Conservation (phyloP, 2,888 invertebrate genomes). For the Uropetala carovei region DNA sequence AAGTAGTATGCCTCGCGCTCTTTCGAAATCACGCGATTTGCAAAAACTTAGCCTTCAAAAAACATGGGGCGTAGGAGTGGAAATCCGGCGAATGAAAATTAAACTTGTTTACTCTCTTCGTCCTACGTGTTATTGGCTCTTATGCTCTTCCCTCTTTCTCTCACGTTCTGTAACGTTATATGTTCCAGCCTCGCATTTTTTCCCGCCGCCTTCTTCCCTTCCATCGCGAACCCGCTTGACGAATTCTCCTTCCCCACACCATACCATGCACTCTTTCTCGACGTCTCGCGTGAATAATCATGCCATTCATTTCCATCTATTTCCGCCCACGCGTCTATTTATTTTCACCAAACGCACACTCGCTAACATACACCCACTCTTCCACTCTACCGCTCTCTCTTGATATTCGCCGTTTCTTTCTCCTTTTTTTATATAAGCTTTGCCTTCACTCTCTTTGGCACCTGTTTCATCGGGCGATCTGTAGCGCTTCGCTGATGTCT, state of each 20-base stretch:
- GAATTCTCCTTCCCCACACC: too few species aligned
- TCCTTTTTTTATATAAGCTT: too few species aligned
- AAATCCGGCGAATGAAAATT: background rate
- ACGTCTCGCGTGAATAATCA: background rate
- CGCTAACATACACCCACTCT: background rate
- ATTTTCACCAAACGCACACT: background rate
- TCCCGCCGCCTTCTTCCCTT: background rate
- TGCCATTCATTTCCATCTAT: constrained; percentile 13
- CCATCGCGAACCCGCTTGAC: background rate
- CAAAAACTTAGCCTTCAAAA: background rate
- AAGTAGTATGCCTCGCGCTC: background rate
- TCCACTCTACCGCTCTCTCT: background rate
- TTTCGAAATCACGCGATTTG: background rate
- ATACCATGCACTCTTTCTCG: background rate
- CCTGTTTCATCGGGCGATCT: too few species aligned
- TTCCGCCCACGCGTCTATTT: background rate
- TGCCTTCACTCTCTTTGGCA: too few species aligned
- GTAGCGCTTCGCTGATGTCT: too few species aligned
- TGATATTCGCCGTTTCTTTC: background rate
- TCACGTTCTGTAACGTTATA: too few species aligned
- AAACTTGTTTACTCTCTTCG: constrained; percentile 4
- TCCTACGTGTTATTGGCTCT: too few species aligned
- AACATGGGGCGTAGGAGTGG: background rate
- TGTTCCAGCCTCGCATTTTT: too few species aligned
- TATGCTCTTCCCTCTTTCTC: too few species aligned